Base-by-base conservation (phyloP, 2,888 invertebrate genomes). In the Drosophila borborema region DNA sequence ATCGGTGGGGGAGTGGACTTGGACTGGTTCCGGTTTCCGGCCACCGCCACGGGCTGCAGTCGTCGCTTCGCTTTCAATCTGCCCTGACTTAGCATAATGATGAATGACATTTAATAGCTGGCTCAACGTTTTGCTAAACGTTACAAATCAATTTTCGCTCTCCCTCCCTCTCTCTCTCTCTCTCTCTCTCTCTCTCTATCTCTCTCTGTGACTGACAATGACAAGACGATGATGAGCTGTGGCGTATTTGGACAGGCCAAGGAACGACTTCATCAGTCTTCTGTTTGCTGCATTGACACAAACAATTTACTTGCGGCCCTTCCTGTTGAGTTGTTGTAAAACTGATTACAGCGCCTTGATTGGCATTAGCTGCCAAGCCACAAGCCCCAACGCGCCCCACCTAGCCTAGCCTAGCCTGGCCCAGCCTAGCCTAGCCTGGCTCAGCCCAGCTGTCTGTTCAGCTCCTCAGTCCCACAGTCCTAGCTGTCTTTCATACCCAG, bases 11-110 rank as follows among this genome's bases (percentile, higher is more conserved):
- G 18, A n/a, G 67, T 43, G 70, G 49, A 49, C 77, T 73, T 71
- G 61, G 72, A 89, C 89, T 90, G 84, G 89, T 90, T 85, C 90
- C 84, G 83, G 90, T 90, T 89, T 90, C 89, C 90, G 86, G 69
- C 71, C 65, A 66, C 62, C 68, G 41, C 43, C 14, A 38, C 31
- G 46, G 49, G 18, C 55, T 28, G 36, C 55, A 28, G 2, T 40
- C 55, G 31, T 40, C 55, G 31, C 41, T 18, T 34, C 51, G 45
- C 46, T 72, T 43, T 18, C 48, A 40, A 46, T 55, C 60, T 58
- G 66, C 18, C 18, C 51, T 88, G 85, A 85, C 85, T 85, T 90
- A 83, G 89, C 90, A 90, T 86, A 86, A 86, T 86, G 85, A 86
- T 86, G 85, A 86, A 86, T 86, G 85, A 90, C 85, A 89, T 86